Base-by-base conservation (phyloP, 2,113 vertebrate genomes). In the Melozone crissalis region DNA sequence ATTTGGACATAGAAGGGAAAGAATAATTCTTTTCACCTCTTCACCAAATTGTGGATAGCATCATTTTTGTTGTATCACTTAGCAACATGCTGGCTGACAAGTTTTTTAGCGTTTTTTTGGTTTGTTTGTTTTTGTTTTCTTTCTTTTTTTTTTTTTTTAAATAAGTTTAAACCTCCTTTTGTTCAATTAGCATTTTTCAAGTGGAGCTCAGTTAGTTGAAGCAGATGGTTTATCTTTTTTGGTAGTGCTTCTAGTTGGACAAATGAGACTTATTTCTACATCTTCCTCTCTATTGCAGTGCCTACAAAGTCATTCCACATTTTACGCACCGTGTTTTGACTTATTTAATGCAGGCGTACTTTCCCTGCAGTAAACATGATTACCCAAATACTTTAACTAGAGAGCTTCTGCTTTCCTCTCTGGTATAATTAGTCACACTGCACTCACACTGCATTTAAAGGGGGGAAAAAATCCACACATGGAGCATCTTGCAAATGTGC, bases 181-280 rank as follows among this genome's bases (percentile, higher is more conserved):
- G 75, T 96, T 96, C 95, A 96, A 98, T 98, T 98, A 98, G 96
- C 97, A 98, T 98, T 98, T 98, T 98, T 97, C 98, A 98, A 98
- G 97, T 97, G 95, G 96, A 97, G 97, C 96, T 69, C 94, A 98
- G 97, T 97, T 98, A 96, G 97, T 91, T 95, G 97, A 94, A 98
- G 95, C 98, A 98, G 98, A 98, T 98, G 98, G 98, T 97, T 98
- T 97, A 98, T 98, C 97, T 98, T 98, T 97, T 97, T 97, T 97
- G 94, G 71, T 94, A 93, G 96, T 95, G 97, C 94, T 97, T 97
- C 96, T 90, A 97, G 97, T 98, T 98, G 98, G 98, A 98, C 98
- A 98, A 97, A 97, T 97, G 94, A 98, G 97, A 97, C 95, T 98
- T 98, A 92, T 97, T 97, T 97, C 97, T 97, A 91, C 96, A 96